Evolutionary conservation across 2,888 invertebrate species (phyloP).

Genomic region (Fragum sueziense): DNA sequence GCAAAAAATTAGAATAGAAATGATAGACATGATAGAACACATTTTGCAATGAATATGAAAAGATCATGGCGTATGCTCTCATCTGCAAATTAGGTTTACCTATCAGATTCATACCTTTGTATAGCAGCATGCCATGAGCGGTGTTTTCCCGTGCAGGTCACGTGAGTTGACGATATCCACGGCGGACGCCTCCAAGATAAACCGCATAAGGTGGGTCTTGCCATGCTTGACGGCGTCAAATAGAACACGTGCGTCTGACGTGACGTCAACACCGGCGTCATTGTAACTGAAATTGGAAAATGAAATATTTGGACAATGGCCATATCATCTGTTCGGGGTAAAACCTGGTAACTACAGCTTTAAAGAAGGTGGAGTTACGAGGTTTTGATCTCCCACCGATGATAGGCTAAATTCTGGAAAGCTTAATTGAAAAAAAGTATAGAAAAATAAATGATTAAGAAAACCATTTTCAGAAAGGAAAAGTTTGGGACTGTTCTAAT

Average conservation of each 20-base stretch:
- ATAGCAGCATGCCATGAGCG: constrained; percentile 75
- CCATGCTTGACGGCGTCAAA: constrained; percentile 77
- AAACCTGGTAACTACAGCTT: background rate
- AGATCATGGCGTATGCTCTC: too few relatives aligned
- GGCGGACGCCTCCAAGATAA: constrained; percentile 77
- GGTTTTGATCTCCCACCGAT: background rate
- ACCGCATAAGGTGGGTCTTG: constrained; percentile 74
- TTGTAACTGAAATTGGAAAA: constrained; percentile 43
- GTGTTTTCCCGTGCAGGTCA: constrained; percentile 78
- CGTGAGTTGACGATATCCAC: constrained; percentile 73
- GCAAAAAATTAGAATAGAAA: too few relatives aligned
- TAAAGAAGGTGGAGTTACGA: background rate
- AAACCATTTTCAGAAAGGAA: background rate
- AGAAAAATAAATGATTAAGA: background rate
- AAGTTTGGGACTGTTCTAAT: background rate
- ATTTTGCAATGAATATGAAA: too few relatives aligned
- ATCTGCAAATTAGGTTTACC: too few relatives aligned
- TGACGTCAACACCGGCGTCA: constrained; percentile 56
- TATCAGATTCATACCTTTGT: constrained; percentile 69
- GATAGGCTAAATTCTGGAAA: too few relatives aligned
- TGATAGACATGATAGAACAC: too few relatives aligned
- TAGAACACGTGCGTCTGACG: constrained; percentile 71
- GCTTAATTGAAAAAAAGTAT: too few relatives aligned
- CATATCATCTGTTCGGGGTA: too few relatives aligned
- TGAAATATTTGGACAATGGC: background rate